phyloP scores from a whole-genome alignment of 2,797 vertebrate genomes.

The Hydrolagus colliei region DNA sequence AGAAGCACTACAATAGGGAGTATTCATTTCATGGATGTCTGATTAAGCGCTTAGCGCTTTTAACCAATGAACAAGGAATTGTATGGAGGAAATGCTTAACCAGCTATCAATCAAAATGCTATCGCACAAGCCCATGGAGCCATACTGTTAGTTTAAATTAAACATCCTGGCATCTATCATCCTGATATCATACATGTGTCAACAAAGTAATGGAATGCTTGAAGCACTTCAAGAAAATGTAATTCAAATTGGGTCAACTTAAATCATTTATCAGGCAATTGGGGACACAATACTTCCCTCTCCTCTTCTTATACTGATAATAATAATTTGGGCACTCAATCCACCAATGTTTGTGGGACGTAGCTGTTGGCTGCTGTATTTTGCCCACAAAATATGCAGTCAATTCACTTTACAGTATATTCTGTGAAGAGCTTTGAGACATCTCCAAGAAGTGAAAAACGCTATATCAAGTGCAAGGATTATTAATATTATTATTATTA shows the following conservation, averaged over 20 bases:
- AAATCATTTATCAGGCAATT: background rate
- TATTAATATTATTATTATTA: too few species aligned
- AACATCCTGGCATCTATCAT: constrained; percentile 1
- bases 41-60: background rate
- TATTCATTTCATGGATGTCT: background rate
- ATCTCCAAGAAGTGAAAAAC: too few species aligned
- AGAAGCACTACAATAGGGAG: background rate
- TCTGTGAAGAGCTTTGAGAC: too few species aligned
- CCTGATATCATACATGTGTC: background rate
- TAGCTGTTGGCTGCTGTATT: too few species aligned
- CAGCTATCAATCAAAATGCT: background rate
- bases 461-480: too few species aligned
- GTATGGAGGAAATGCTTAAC: background rate
- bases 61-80: background rate
- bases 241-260: background rate
- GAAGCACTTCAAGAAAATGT: background rate
- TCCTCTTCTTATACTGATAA: too few species aligned
- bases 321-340: too few species aligned
- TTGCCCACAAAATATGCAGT: too few species aligned
- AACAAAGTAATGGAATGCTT: background rate
- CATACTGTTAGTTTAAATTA: background rate
- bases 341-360: too few species aligned
- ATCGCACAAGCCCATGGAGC: background rate
- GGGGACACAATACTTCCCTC: background rate
- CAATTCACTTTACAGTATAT: too few species aligned